Evolutionary conservation across 2,113 vertebrate species (phyloP).

Genomic region (Lepisosteus oculatus): DNA sequence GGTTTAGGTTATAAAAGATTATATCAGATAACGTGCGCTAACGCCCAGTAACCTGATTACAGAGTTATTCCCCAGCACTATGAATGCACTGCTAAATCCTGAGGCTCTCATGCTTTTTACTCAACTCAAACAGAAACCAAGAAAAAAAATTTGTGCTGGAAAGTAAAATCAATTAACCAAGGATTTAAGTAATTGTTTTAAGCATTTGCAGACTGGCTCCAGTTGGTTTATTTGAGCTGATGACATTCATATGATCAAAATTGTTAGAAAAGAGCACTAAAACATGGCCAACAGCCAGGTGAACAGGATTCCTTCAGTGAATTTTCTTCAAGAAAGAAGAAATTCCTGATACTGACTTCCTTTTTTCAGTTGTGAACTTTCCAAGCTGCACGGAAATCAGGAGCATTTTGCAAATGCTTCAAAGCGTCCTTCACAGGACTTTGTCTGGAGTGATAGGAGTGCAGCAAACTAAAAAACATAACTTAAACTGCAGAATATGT

Average conservation of each 20-base stretch:
- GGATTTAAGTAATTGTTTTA: conserved; percentile 13
- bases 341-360: too few relatives aligned
- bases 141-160: background rate
- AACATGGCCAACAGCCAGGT: too few relatives aligned
- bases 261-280: too few relatives aligned
- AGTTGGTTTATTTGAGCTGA: background rate
- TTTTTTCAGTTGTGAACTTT: too few relatives aligned
- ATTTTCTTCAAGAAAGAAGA: too few relatives aligned
- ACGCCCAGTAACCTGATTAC: conserved; percentile 23
- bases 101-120: background rate
- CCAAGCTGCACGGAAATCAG: too few relatives aligned
- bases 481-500: too few relatives aligned
- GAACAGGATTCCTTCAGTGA: too few relatives aligned
- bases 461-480: too few relatives aligned
- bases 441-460: too few relatives aligned
- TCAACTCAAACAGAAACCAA: background rate
- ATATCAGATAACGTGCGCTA: conserved; percentile 18
- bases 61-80: background rate
- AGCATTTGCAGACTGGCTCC: conserved; percentile 13
- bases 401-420: too few relatives aligned
- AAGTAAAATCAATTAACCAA: background rate
- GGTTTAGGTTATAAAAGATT: conserved; percentile 8
- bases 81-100: background rate
- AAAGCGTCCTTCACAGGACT: too few relatives aligned
- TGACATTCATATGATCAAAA: background rate